phyloP scores from a whole-genome alignment of 2,797 vertebrate genomes.

The Tachyglossus aculeatus region DNA sequence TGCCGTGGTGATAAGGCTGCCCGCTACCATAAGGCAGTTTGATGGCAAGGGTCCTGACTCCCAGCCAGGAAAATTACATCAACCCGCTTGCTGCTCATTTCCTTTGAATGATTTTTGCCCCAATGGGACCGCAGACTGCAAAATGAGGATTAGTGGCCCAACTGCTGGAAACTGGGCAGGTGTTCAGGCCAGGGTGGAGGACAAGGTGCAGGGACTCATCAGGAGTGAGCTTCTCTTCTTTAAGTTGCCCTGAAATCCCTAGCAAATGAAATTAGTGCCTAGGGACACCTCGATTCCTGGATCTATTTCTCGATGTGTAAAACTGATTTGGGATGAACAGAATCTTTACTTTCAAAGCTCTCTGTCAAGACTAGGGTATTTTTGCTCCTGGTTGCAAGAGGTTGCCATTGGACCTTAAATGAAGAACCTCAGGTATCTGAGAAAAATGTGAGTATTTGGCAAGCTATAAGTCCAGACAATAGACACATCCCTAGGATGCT shows the following conservation, averaged over 20 bases:
- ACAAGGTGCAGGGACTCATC: too few species aligned
- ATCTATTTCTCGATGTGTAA: constrained; percentile 47
- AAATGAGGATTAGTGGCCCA: too few species aligned
- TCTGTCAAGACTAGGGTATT: constrained; percentile 48
- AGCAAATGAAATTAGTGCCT: constrained; percentile 20
- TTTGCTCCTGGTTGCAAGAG: constrained; percentile 35
- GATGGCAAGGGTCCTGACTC: too few species aligned
- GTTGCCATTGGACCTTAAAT: constrained; percentile 22
- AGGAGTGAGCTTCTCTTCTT: too few species aligned
- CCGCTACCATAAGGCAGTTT: too few species aligned
- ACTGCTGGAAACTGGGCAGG: too few species aligned
- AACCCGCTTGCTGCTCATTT: too few species aligned
- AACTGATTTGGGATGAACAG: constrained; percentile 65
- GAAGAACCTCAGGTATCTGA: constrained; percentile 41
- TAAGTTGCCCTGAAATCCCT: constrained; percentile 1
- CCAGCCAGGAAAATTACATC: too few species aligned
- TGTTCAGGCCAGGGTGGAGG: too few species aligned
- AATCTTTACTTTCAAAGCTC: constrained; percentile 61
- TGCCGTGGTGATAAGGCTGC: too few species aligned
- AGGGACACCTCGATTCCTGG: constrained; percentile 56
- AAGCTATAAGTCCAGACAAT: constrained; percentile 42
- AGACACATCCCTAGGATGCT: constrained; percentile 48
- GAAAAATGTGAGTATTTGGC: constrained; percentile 44
- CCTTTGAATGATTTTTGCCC: too few species aligned
- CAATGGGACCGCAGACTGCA: too few species aligned